Conservation (phyloP, 2,113 vertebrate genomes). For the Syngnathus typhle region DNA sequence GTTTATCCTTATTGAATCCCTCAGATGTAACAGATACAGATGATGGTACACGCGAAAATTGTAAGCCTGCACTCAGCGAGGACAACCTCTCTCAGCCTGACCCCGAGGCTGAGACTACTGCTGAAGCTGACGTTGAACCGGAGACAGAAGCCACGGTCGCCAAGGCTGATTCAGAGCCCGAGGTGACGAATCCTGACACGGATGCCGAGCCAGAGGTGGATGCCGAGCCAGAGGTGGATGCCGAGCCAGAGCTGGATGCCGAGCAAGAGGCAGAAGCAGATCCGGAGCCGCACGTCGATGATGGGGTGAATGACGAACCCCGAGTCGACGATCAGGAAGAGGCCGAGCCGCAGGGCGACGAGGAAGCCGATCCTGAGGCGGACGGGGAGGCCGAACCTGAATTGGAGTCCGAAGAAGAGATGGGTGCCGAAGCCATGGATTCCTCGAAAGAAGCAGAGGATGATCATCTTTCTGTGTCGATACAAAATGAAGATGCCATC, state of each 20-base stretch:
- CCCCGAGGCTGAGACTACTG: constrained; percentile 19
- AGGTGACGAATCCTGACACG: constrained; percentile 18
- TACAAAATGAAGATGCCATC: constrained; percentile 99
- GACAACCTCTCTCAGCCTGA: constrained; percentile 78
- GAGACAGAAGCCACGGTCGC: neutral
- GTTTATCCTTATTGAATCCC: constrained; percentile 99
- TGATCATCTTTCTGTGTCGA: constrained; percentile 98
- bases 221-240: constrained; percentile 31
- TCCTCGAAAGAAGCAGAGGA: constrained; percentile 94
- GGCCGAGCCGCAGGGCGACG: constrained; percentile 21
- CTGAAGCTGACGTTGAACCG: neutral
- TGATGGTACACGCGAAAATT: constrained; percentile 99
- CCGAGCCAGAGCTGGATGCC: constrained; percentile 33
- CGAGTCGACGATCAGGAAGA: constrained; percentile 53
- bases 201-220: constrained; percentile 67
- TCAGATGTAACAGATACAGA: constrained; percentile 99
- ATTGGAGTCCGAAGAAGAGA: constrained; percentile 64
- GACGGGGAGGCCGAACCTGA: constrained; percentile 44
- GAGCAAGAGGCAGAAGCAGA: constrained; percentile 24
- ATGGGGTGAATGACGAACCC: constrained; percentile 31
- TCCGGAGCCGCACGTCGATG: constrained; percentile 24
- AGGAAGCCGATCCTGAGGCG: constrained; percentile 61
- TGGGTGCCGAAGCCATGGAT: constrained; percentile 83
- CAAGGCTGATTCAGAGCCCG: constrained; percentile 3
- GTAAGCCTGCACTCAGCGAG: constrained; percentile 93